Percentiles rank a stretch among this genome's conserved stretches.
Evolutionary conservation across 2,113 vertebrate genomes (phyloP).

Genomic region (Odocoileus hemionus): DNA sequence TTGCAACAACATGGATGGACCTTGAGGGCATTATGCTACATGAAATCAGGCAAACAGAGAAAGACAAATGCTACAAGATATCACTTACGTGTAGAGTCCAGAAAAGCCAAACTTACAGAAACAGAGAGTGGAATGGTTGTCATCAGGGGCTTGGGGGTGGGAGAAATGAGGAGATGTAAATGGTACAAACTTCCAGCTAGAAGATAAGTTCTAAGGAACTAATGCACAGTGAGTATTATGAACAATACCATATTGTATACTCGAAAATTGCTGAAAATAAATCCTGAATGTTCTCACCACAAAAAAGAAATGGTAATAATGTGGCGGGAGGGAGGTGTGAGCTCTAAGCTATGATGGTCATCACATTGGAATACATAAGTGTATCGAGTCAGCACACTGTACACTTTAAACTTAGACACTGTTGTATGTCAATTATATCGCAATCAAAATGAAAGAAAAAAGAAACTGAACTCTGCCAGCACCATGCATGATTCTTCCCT

Average conservation of each 20-base stretch:
- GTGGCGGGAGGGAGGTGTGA: background rate
- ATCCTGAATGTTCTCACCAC: background rate
- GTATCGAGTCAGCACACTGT: background rate
- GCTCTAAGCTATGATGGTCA: background rate
- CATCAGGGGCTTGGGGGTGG: background rate
- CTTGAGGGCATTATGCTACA: background rate
- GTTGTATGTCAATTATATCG: background rate
- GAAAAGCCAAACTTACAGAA: background rate
- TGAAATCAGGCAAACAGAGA: background rate
- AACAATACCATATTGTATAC: accelerated
- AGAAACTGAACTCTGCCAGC: background rate
- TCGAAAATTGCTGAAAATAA: background rate
- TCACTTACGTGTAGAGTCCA: background rate
- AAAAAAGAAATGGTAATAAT: background rate
- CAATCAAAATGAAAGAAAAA: background rate
- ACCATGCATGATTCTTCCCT: no score
- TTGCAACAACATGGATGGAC: background rate
- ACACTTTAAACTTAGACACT: background rate
- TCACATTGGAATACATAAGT: background rate
- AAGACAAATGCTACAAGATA: background rate
- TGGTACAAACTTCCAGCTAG: background rate
- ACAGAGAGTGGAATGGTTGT: background rate
- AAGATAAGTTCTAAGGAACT: background rate
- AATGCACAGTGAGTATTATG: background rate
- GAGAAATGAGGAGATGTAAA: background rate